Percentiles rank a stretch among this genome's conserved stretches.
These are phyloP conservation scores for Tyto alba DNA, from an alignment of 2,113 vertebrate species.

Conservation along the genomic window DNA sequence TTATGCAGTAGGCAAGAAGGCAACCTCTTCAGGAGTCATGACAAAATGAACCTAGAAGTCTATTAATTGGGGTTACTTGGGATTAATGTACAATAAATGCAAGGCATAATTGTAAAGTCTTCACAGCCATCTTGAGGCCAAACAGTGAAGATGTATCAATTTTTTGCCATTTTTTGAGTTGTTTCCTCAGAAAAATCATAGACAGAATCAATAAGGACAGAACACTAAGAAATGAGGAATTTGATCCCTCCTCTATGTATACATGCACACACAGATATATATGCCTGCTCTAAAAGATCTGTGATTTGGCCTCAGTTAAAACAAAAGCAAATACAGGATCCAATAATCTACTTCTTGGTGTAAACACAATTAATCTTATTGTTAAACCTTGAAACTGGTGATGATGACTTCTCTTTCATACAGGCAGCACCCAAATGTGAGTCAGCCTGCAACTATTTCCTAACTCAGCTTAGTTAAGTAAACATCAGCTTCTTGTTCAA, in stretches of 20 bases:
- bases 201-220: not conserved
- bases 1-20: not conserved
- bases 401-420: not conserved
- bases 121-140: not conserved
- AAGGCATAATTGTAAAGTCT: not conserved
- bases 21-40: not conserved
- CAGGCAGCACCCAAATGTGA: not conserved
- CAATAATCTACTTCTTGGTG: not conserved
- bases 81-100: not conserved
- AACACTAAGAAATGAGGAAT: not conserved
- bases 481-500: accelerated
- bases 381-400: not conserved
- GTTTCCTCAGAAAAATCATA: not conserved
- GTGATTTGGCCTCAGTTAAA: not conserved
- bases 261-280: not conserved
- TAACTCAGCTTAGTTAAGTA: not conserved
- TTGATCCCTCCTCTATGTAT: not conserved
- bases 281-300: not conserved
- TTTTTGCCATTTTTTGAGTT: not conserved
- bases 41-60: not conserved
- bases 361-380: not conserved
- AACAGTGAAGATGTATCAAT: not conserved
- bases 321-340: not conserved
- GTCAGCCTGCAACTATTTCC: not conserved
- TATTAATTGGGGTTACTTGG: not conserved